phyloP scores from a whole-genome alignment of 2,797 vertebrate species.

The Haliaeetus albicilla region DNA sequence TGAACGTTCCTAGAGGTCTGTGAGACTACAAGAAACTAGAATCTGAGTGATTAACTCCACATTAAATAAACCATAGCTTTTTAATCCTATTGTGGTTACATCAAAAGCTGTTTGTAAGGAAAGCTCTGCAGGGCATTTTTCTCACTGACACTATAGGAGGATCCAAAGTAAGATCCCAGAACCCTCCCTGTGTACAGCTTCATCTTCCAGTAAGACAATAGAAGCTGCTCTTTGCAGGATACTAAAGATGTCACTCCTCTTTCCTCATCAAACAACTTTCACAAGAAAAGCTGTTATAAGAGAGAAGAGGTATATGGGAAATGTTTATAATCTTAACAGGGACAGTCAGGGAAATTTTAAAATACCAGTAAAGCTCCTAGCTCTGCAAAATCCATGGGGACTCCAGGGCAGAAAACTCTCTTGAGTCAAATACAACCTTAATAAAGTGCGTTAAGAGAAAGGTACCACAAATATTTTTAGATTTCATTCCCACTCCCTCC shows the following conservation, averaged over 20 bases:
- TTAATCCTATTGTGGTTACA: fast-evolving
- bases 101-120: neutral
- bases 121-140: neutral
- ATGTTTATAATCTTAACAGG: neutral
- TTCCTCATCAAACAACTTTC: neutral
- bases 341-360: neutral
- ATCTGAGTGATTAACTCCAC: neutral
- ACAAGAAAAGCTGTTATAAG: neutral
- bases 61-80: neutral
- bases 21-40: neutral
- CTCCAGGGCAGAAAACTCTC: neutral
- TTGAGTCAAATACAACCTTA: fast-evolving
- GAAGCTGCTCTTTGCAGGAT: neutral
- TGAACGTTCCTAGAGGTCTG: fast-evolving
- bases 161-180: neutral
- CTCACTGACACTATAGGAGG: neutral
- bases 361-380: neutral
- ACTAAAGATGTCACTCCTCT: neutral
- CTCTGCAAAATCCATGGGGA: neutral
- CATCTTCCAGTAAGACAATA: neutral
- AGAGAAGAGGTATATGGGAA: neutral
- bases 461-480: fast-evolving
- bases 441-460: neutral
- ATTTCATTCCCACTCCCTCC: neutral
- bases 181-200: fast-evolving